phyloP scores from a whole-genome alignment of 2,888 invertebrate genomes.

The Polylopha cassiicola region DNA sequence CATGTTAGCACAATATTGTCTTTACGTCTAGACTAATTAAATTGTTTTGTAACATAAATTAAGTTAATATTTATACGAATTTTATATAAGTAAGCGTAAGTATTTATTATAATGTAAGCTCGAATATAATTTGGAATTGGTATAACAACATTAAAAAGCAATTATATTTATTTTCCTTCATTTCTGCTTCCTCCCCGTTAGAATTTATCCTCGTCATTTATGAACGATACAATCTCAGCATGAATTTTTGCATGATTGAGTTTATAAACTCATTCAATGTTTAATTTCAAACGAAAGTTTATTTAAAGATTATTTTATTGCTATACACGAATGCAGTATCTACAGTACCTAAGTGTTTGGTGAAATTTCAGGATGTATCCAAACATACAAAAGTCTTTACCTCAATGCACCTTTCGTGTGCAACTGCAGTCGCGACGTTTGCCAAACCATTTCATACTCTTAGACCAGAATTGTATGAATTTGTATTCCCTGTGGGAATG shows the following conservation, averaged over 20 bases:
- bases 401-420: conserved; percentile 17
- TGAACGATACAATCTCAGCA: background rate
- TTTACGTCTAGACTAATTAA: too few species aligned
- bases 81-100: too few species aligned
- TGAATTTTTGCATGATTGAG: too few species aligned
- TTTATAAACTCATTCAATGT: too few species aligned
- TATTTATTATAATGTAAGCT: conserved; percentile 5
- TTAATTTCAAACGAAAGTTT: too few species aligned
- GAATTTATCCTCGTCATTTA: conserved; percentile 1
- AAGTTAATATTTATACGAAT: too few species aligned
- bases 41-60: too few species aligned
- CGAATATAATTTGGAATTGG: too few species aligned
- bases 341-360: background rate
- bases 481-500: conserved; percentile 60
- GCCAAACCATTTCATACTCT: conserved; percentile 54
- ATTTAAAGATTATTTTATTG: too few species aligned
- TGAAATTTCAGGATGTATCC: conserved; percentile 16
- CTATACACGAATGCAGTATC: background rate
- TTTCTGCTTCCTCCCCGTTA: background rate
- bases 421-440: conserved; percentile 38
- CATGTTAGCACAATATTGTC: too few species aligned
- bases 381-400: conserved; percentile 22
- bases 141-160: background rate
- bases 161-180: background rate
- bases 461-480: conserved; percentile 42